phyloP scores from a whole-genome alignment of 2,888 invertebrate genomes.

The Mycalesis mineus region DNA sequence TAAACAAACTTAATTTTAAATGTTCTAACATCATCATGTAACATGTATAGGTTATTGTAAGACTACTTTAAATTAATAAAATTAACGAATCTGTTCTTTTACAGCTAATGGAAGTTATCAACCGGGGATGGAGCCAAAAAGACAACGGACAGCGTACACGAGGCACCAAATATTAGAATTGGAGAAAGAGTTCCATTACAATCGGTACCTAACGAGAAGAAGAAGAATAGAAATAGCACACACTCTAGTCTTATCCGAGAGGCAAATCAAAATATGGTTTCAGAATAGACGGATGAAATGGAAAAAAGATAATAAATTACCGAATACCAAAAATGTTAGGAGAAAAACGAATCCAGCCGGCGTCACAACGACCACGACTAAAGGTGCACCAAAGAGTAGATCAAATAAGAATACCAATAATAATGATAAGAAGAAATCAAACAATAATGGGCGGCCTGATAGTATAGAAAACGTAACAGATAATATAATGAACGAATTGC shows the following conservation, averaged over 20 bases:
- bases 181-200: constrained; percentile 98
- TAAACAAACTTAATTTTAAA: too few relatives aligned
- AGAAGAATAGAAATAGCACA: constrained; percentile 98
- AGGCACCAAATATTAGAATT: constrained; percentile 98
- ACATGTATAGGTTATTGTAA: too few relatives aligned
- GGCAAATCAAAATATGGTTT: constrained; percentile 93
- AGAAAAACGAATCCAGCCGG: constrained; percentile 88
- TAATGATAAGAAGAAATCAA: constrained; percentile 75
- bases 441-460: constrained; percentile 78
- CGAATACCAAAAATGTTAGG: constrained; percentile 87
- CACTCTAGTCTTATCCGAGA: constrained; percentile 93
- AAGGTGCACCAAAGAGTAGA: constrained; percentile 83
- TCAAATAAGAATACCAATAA: constrained; percentile 78
- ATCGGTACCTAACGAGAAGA: constrained; percentile 95
- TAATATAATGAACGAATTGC: constrained; percentile 79
- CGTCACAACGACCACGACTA: constrained; percentile 79
- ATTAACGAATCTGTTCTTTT: constrained; percentile 55
- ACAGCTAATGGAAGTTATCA: constrained; percentile 92
- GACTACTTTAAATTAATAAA: not conserved
- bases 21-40: too few relatives aligned
- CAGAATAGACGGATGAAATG: constrained; percentile 89
- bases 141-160: constrained; percentile 98
- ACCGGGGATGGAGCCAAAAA: constrained; percentile 96
- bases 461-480: constrained; percentile 83
- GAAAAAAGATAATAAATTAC: constrained; percentile 90